Evolutionary conservation across 2,113 vertebrate species (phyloP), one percentile per base, ranked within the genome.

Genomic region (Albula glossodonta): DNA sequence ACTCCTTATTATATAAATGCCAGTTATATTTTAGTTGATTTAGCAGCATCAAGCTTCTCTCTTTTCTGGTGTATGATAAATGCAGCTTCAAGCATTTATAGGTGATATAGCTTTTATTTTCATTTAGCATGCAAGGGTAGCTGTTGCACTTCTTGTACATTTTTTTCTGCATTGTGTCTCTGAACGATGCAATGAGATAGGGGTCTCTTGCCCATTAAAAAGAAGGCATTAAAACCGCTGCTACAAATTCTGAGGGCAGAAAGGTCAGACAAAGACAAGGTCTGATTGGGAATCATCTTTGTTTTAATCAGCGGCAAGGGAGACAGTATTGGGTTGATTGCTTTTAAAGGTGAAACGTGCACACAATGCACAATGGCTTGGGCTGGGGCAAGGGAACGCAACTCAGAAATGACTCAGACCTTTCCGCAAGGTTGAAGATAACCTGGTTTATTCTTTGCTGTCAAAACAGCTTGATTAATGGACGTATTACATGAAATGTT

Each of bases 261-360:
- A 63, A 83, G 85, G 84, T 87, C 52, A 50, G 89, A 52, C 87
- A 83, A 86, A 89, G 85, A 88, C 85, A 82, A 7, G 19, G 86
- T 66, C 85, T n/a, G 70, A 31, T 31, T 74, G 70, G 70, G 70
- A 74, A 74, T 88, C 88, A 86, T 91, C 88, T 90, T 89, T 89
- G 81, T 89, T 91, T 91, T 91, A 91, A 90, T 92, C 90, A 90
- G 82, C 48, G 53, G 84, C 83, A 25, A 0, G 81, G 70, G 83
- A 79, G 74, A 52, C 81, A 85, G 86, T 74, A 84, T 87, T 80
- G 77, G 85, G n/a, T 83, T 85, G 87, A 90, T 90, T 90, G 88
- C 88, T 90, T 88, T 90, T 83, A 70, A 56, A 52, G 82, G 84
- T 41, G 85, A 85, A 74, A 90, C 83, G 86, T 90, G 90, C 86